A percentile compares a stretch with the other conserved stretches of the same genome.
phyloP scores from a whole-genome alignment of 2,797 vertebrate genomes.

The Peromyscus nudipes region DNA sequence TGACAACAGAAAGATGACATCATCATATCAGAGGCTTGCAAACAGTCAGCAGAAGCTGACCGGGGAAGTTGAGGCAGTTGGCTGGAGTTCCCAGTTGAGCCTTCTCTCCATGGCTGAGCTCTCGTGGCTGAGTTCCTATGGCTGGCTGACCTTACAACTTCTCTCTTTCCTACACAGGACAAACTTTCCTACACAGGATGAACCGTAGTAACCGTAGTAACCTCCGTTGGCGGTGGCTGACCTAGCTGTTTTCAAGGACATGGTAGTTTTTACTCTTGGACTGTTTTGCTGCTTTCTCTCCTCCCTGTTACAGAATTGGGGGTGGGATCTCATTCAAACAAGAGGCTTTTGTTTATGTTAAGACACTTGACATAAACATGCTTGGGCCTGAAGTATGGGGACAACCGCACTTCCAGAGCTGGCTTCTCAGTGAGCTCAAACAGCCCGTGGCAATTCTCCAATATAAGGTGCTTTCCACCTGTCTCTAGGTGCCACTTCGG shows the following conservation, averaged over 20 bases:
- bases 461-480: background rate
- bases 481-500: background rate
- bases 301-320: background rate
- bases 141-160: no score
- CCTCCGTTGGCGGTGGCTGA: background rate
- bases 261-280: background rate
- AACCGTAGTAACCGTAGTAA: background rate
- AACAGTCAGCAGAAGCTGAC: background rate
- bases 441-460: background rate
- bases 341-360: background rate
- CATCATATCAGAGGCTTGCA: background rate
- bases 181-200: background rate
- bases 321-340: background rate
- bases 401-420: background rate
- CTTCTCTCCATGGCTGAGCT: background rate
- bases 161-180: background rate
- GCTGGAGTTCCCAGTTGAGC: background rate
- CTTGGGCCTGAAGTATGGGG: background rate
- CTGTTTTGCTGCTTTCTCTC: background rate
- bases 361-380: background rate
- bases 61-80: background rate
- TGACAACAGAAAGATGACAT: background rate
- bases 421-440: background rate
- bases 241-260: background rate
- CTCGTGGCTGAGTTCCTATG: no score